Percentiles rank a stretch among this genome's conserved stretches.
These are phyloP conservation scores for Plectrocnemia conspersa DNA, from an alignment of 1,140 invertebrate genomes.

Conservation along the genomic window DNA sequence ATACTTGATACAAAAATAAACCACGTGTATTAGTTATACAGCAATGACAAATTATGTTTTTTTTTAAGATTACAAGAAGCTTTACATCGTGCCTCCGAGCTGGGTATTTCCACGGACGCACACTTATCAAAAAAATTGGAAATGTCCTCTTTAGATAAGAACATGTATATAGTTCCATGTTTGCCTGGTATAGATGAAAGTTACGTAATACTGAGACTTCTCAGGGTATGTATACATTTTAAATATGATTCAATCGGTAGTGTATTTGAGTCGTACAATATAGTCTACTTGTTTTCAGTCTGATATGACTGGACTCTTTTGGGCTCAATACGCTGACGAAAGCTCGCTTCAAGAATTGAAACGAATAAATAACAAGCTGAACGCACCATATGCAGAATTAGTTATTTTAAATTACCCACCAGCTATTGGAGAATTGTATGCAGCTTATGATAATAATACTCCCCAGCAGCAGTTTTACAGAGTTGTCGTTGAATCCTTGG, in stretches of 20 bases:
- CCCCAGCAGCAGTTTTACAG: conserved; percentile 31
- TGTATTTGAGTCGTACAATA: conserved; percentile 5
- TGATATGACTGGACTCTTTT: conserved; percentile 58
- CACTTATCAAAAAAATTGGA: too few relatives aligned
- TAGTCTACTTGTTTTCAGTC: conserved; percentile 41
- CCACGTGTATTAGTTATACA: too few relatives aligned
- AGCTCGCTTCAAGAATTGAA: conserved; percentile 35
- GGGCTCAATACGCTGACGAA: conserved; percentile 52
- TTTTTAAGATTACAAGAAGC: too few relatives aligned
- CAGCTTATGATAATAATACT: conserved; percentile 8
- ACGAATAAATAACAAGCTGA: conserved; percentile 37
- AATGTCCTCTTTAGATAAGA: neutral
- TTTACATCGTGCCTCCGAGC: too few relatives aligned
- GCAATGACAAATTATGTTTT: too few relatives aligned
- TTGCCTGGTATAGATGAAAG: conserved; percentile 51
- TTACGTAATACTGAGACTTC: conserved; percentile 36
- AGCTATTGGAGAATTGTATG: conserved; percentile 14
- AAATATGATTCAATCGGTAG: neutral
- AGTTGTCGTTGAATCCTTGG: too few relatives aligned
- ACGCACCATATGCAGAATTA: conserved; percentile 29
- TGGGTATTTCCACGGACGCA: too few relatives aligned
- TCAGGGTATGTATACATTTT: neutral
- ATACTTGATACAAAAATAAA: too few relatives aligned
- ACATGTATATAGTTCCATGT: conserved; percentile 35
- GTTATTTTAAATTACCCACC: neutral